Evolutionary conservation across 2,113 vertebrate genomes (phyloP), one percentile per base, ranked within the genome.

Genomic region (Potamarius usumacintae): DNA sequence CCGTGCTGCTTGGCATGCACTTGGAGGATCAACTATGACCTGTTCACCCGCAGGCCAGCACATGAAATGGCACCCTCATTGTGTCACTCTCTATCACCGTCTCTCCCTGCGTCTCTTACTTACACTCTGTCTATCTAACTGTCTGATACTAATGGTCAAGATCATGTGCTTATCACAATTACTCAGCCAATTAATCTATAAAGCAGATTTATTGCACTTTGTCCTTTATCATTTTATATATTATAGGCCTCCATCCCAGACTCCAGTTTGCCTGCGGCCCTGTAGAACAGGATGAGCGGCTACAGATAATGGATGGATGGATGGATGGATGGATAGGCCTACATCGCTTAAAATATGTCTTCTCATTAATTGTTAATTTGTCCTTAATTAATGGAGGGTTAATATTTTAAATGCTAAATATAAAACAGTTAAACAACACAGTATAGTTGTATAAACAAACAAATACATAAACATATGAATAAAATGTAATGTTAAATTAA

Each of bases 41-140:
- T 60, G 18, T 74, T 80, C 62, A 86, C 72, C 80, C 71, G 10
- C 65, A 90, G 89, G 90, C 87, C 81, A 88, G 65, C 55, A 87
- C 85, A 86, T 82, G 48, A 86, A 90, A 30, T 84, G 85, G 79
- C 90, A 92, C 87, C 92, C 93, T 88, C 17, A 90, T 91, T 94
- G 90, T 94, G 93, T 94, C 93, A 92, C 89, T 69, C 82, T 85
- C 42, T 63, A 91, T 94, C 91, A 82, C 52, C 48, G 72, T 89
- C 85, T 76, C 30, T 67, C 50, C 83, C 52, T 65, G n/a, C 34
- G 34, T 85, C 63, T 72, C 48, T 78, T 57, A 53, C 15, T 86
- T 42, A 15, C 30, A 27, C 20, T 12, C 11, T 82, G 27, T 71
- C 67, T 71, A 17, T 17, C 52, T 12, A 14, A 18, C 12, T 82